Base-by-base conservation (phyloP, 2,888 invertebrate genomes). In the Phaedon cochleariae region DNA sequence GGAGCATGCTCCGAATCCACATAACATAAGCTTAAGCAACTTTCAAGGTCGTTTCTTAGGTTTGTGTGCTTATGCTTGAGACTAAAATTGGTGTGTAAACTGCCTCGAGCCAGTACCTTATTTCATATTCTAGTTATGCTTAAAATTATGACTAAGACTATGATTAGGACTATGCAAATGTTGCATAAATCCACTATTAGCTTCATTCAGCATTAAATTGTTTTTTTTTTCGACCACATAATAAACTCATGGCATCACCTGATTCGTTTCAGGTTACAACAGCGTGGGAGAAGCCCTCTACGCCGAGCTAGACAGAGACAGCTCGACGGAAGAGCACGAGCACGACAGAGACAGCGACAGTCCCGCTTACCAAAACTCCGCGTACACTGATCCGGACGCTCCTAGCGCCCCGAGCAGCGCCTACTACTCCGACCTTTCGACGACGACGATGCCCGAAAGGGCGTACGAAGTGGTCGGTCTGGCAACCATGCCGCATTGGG, bases 331-430 rank as follows among this genome's bases (percentile, higher is more conserved):
- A 34, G 71, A 67, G 22, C 75, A 75, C 55, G 64, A 65, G 18
- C 41, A 45, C 57, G 57, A 57, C 37, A 49, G 64, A n/a, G 67
- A 69, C 52, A 65, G 67, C 37, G 84, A 82, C 21, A 85, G 85
- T 77, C 90, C 90, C 10, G 90, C 90, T 59, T 91, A 91, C 79
- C 90, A 90, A 78, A 91, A 91, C 81, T 90, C 90, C 17, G 91
- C 88, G 20, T 91, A 90, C 81, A 84, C 84, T 7, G 87, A 87
- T 71, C 86, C 86, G 10, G 87, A 87, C 59, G 85, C 88, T 22
- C 88, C 88, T 49, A 88, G 88, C 66, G 90, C 90, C 7, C 90
- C 90, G n/a, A 90, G 90, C 78, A 90, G 90, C 82, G 91, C 91
- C 22, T 91, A 91, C 80, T 91, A 91, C 80, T 90, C 90, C 64